Percentiles rank a stretch among this genome's conserved stretches.
phyloP scores from a whole-genome alignment of 2,888 invertebrate species.

The Apamea anceps region DNA sequence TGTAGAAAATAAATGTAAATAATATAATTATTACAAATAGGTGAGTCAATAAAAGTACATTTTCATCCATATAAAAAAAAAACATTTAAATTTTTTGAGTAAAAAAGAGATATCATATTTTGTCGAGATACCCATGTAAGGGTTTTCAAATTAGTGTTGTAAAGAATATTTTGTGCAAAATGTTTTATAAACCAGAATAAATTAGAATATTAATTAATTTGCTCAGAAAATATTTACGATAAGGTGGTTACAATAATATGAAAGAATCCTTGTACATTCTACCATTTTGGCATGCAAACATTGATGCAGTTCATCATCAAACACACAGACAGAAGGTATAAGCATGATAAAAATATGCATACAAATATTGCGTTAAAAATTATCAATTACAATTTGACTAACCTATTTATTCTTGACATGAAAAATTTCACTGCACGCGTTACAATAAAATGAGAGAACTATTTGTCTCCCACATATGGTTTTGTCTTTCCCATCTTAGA shows the following conservation, averaged over 20 bases:
- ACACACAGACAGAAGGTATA: not conserved
- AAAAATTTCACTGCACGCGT: not conserved
- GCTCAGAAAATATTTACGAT: too few relatives aligned
- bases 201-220: too few relatives aligned
- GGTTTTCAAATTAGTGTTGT: not conserved
- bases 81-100: not conserved
- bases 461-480: not conserved
- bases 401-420: not conserved
- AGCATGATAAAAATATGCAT: not conserved
- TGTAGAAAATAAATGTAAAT: slow-evolving; percentile 20
- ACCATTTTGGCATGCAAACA: too few relatives aligned
- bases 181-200: not conserved
- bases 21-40: slow-evolving; percentile 29
- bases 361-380: slow-evolving; percentile 13
- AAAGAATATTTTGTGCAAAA: slow-evolving; percentile 21
- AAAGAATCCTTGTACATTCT: too few relatives aligned
- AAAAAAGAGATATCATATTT: slow-evolving; percentile 4
- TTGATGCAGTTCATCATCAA: too few relatives aligned
- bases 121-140: not conserved
- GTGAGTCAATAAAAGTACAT: not conserved
- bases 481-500: not conserved
- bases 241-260: too few relatives aligned
- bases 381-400: slow-evolving; percentile 4
- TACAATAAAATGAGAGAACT: not conserved
- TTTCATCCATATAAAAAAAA: not conserved